A percentile compares a stretch with the other conserved stretches of the same genome.
These are phyloP conservation scores for Mythimna pallens DNA, from an alignment of 2,888 invertebrate genomes.

Conservation along the genomic window DNA sequence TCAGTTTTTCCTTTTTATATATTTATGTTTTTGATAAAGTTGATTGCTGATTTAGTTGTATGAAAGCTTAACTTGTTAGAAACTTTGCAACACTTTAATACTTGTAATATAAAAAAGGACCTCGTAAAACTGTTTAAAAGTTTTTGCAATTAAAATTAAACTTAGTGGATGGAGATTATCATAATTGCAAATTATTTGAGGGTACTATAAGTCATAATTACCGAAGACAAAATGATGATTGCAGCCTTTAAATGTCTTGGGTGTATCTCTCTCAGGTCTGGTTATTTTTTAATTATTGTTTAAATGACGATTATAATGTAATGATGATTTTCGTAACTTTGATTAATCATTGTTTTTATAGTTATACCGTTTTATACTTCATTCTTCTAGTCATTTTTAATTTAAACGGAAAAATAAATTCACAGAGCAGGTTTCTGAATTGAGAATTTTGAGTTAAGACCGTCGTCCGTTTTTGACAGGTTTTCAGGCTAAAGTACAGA, in stretches of 20 bases:
- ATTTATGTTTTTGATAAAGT: constrained; percentile 4
- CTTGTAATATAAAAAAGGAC: not conserved
- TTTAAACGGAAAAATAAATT: too few species aligned
- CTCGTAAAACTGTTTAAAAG: constrained; percentile 1
- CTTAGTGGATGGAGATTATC: not conserved
- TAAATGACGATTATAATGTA: not conserved
- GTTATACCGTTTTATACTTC: not conserved
- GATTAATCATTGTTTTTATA: not conserved
- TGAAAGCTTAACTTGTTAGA: too few species aligned
- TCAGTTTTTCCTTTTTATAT: too few species aligned
- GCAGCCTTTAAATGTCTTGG: constrained; percentile 2
- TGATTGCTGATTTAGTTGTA: not conserved
- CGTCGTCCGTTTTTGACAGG: too few species aligned
- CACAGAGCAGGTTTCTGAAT: too few species aligned
- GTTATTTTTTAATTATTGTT: constrained; percentile 2
- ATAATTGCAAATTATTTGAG: constrained; percentile 7
- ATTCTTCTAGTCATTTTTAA: not conserved
- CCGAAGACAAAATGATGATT: not conserved
- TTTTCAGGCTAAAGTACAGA: too few species aligned
- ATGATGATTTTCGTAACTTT: not conserved
- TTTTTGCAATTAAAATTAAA: not conserved
- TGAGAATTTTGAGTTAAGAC: too few species aligned
- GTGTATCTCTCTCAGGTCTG: not conserved
- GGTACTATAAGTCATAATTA: constrained; percentile 1
- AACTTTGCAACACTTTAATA: not conserved